phyloP scores from a whole-genome alignment of 1,140 invertebrate genomes.

The Pantala flavescens region DNA sequence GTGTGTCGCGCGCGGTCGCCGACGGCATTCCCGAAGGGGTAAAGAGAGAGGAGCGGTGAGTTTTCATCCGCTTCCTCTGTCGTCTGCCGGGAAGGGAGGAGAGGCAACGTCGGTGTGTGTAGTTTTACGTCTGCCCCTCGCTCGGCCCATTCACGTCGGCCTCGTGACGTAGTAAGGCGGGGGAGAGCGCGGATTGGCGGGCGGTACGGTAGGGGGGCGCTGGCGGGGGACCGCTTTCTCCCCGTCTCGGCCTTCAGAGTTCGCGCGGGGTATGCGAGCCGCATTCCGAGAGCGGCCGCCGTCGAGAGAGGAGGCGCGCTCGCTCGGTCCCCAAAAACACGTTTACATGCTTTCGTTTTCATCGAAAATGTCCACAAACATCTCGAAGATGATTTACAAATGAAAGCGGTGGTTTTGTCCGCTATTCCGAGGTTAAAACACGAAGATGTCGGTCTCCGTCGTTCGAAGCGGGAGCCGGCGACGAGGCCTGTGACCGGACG shows the following conservation, averaged over 20 bases:
- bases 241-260: not conserved
- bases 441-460: no score
- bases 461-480: no score
- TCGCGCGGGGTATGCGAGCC: not conserved
- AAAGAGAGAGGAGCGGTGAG: not conserved
- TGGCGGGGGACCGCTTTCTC: not conserved
- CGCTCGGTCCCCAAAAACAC: not conserved
- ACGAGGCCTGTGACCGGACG: no score
- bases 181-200: not conserved
- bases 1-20: no score
- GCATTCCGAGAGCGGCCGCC: not conserved
- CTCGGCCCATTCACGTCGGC: not conserved
- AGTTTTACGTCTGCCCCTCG: conserved; percentile 3
- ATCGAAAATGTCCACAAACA: no score
- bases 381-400: no score
- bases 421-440: no score
- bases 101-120: not conserved
- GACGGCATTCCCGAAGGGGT: not conserved
- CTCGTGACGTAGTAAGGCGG: not conserved
- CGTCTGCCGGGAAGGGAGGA: not conserved
- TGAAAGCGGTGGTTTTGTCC: no score
- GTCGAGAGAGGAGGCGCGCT: not conserved
- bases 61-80: not conserved
- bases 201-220: not conserved
- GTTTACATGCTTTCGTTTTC: no score